These are phyloP conservation scores for Labeo rohita DNA, from an alignment of 2,113 vertebrate genomes.

Conservation along the genomic window DNA sequence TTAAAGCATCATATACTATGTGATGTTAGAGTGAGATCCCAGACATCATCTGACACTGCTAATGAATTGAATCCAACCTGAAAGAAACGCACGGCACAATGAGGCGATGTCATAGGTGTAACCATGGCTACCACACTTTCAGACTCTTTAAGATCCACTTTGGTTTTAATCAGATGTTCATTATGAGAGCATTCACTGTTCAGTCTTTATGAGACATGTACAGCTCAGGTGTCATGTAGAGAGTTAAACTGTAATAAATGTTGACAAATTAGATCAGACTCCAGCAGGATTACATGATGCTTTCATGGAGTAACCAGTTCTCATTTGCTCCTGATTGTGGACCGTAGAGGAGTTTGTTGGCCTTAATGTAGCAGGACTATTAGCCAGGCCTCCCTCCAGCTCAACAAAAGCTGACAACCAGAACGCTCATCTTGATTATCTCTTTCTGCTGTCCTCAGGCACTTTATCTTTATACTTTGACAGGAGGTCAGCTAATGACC, in stretches of 20 bases:
- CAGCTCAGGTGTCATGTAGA: background rate
- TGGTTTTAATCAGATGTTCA: slow-evolving; percentile 2
- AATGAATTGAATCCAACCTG: background rate
- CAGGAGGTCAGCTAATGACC: slow-evolving; percentile 46
- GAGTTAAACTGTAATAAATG: background rate
- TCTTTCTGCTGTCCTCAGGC: slow-evolving; percentile 6
- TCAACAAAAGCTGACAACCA: slow-evolving; percentile 5
- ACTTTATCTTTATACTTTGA: slow-evolving; percentile 43
- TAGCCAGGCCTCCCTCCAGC: background rate
- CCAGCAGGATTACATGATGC: background rate
- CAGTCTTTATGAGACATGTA: background rate
- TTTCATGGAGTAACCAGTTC: background rate
- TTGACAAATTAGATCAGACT: background rate
- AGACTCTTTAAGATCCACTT: background rate
- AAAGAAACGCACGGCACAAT: slow-evolving; percentile 2
- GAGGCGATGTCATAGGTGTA: background rate
- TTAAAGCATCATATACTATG: background rate
- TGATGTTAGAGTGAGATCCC: background rate
- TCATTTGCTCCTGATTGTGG: background rate
- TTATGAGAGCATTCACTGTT: slow-evolving; percentile 10
- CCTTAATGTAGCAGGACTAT: background rate
- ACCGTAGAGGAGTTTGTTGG: no score
- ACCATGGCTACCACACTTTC: slow-evolving; percentile 19
- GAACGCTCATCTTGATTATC: background rate
- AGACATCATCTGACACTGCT: background rate